Evolutionary conservation across 2,797 vertebrate species (phyloP).

Genomic region (Anguilla megastoma): DNA sequence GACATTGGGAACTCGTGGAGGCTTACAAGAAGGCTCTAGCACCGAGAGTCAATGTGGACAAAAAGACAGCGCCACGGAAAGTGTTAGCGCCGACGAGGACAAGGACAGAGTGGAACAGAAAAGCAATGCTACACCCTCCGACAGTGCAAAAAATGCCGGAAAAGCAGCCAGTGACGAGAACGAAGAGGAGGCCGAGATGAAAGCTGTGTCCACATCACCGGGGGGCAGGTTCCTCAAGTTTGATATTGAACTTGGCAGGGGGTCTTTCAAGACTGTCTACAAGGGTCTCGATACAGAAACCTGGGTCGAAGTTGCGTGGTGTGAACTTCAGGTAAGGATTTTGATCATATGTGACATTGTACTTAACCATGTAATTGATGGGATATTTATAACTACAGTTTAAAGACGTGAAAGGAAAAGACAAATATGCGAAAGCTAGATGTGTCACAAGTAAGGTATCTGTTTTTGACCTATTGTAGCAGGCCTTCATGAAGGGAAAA

Average conservation of each 20-base stretch:
- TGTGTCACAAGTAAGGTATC: neutral
- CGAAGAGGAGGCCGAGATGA: conserved; percentile 97
- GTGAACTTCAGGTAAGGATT: conserved; percentile 90
- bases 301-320: conserved; percentile 98
- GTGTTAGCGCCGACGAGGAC: conserved; percentile 65
- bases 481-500: neutral
- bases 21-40: conserved; percentile 60
- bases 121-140: conserved; percentile 51
- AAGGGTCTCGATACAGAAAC: conserved; percentile 98
- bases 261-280: conserved; percentile 98
- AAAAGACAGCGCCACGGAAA: conserved; percentile 67
- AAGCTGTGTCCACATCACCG: conserved; percentile 91
- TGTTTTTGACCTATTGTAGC: neutral
- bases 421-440: neutral
- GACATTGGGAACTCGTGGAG: conserved; percentile 59
- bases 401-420: neutral
- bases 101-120: conserved; percentile 75
- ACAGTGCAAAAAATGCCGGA: conserved; percentile 61
- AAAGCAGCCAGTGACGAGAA: conserved; percentile 80
- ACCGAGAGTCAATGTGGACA: conserved; percentile 67
- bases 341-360: neutral
- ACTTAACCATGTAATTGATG: neutral
- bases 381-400: neutral
- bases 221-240: conserved; percentile 96
- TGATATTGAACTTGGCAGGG: conserved; percentile 94